Base-by-base conservation (phyloP, 1,140 invertebrate genomes). In the roundworm (Caenorhabditis elegans) region DNA sequence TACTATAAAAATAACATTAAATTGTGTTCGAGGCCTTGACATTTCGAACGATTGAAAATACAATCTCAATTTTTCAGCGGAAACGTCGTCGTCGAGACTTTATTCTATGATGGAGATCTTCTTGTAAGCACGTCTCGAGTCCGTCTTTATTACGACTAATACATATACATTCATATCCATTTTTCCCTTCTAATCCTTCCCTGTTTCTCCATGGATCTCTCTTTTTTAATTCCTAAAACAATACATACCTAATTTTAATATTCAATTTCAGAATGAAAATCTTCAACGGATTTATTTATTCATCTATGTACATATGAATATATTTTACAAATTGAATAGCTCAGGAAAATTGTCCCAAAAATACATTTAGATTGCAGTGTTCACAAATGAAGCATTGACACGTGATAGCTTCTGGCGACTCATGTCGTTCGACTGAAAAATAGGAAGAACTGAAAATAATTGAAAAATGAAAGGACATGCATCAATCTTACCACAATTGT, bases 11-110 rank as follows among this genome's bases (percentile, higher is more conserved):
- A n/a, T n/a, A n/a, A n/a, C n/a, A n/a, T n/a, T n/a, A n/a, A n/a
- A n/a, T n/a, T n/a, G n/a, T n/a, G n/a, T n/a, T n/a, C n/a, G n/a
- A n/a, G n/a, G n/a, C n/a, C n/a, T n/a, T n/a, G n/a, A n/a, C n/a
- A n/a, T n/a, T n/a, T n/a, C n/a, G n/a, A n/a, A n/a, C n/a, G n/a
- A n/a, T n/a, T n/a, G n/a, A n/a, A n/a, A n/a, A n/a, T n/a, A n/a
- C n/a, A n/a, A n/a, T n/a, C n/a, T 43, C 39, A 43, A 43, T 43
- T 15, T 93, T 93, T 83, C 92, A 98, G 96, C 92, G 97, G 97
- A 3, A 98, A 99, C 91, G 94, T 99, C 75, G 94, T 98, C 6
- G 98, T 99, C 87, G 96, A 99, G 92, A 99, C 97, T 13, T 95
- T 95, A 90, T 99, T 99, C 91, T 99, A 93, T 90, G 97, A 99